Conservation (phyloP, 2,888 invertebrate genomes). For the Pollenia angustigena region DNA sequence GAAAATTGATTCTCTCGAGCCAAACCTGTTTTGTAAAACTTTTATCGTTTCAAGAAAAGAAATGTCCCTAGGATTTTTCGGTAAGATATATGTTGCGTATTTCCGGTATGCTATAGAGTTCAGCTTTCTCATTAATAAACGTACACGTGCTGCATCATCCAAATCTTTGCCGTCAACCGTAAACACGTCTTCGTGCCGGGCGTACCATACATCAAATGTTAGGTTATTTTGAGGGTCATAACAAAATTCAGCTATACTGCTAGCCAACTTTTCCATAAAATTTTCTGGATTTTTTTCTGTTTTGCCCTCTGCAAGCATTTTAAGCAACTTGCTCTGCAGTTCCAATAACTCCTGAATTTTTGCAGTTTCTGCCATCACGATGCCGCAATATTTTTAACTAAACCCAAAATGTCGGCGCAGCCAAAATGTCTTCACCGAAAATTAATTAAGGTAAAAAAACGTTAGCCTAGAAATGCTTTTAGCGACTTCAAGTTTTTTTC, state of each 20-base stretch:
- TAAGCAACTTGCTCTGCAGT: not conserved
- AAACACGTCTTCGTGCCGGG: constrained; percentile 1
- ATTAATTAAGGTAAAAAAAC: too few species aligned
- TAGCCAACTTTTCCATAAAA: not conserved
- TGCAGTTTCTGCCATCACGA: not conserved
- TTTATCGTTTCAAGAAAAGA: too few species aligned
- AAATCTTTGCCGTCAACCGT: not conserved
- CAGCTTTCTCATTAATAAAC: not conserved
- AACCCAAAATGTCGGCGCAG: too few species aligned
- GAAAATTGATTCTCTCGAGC: too few species aligned
- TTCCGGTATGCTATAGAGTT: not conserved
- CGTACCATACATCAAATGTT: not conserved
- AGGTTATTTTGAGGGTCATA: not conserved
- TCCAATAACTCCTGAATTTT: not conserved
- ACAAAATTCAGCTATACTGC: not conserved
- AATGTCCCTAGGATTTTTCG: too few species aligned
- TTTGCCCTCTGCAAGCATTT: not conserved
- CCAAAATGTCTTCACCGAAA: too few species aligned
- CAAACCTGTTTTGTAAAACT: too few species aligned
- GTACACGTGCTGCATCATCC: not conserved
- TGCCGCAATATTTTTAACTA: not conserved
- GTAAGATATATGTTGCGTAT: not conserved
- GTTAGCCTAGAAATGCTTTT: too few species aligned
- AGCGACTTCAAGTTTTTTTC: too few species aligned
- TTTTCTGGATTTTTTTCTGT: not conserved